Evolutionary conservation across 2,113 vertebrate species (phyloP).

Genomic region (Haemorhous mexicanus): DNA sequence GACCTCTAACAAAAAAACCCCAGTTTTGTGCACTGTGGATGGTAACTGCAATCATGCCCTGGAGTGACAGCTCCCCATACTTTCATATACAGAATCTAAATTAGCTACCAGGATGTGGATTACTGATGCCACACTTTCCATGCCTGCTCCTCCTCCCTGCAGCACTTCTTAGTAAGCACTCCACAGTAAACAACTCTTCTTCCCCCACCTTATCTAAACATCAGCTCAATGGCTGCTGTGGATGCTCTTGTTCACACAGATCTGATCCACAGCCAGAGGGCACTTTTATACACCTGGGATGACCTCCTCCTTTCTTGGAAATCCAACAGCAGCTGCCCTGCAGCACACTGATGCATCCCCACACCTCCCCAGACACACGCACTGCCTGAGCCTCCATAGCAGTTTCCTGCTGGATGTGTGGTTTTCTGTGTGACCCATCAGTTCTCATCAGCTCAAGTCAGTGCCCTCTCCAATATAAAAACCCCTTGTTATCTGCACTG

Average conservation of each 20-base stretch:
- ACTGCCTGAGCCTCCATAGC: background rate
- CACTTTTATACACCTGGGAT: background rate
- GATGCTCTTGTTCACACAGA: background rate
- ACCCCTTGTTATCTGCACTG: background rate
- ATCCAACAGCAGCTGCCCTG: background rate
- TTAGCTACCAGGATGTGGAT: background rate
- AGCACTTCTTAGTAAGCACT: background rate
- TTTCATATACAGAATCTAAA: background rate
- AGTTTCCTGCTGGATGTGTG: background rate
- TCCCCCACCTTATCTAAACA: background rate
- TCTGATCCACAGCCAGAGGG: background rate
- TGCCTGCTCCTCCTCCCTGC: background rate
- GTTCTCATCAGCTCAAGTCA: background rate
- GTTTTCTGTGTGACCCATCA: background rate
- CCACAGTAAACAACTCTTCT: background rate
- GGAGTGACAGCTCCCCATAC: background rate
- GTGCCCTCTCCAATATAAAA: background rate
- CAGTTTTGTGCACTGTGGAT: background rate
- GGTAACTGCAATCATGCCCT: background rate
- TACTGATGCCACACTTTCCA: background rate
- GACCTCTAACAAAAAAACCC: background rate
- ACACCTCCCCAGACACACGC: background rate
- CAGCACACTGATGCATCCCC: background rate
- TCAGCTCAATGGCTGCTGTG: background rate
- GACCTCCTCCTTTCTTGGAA: background rate